Base-by-base conservation (phyloP, 2,888 invertebrate genomes). In the Tetranychus piercei region DNA sequence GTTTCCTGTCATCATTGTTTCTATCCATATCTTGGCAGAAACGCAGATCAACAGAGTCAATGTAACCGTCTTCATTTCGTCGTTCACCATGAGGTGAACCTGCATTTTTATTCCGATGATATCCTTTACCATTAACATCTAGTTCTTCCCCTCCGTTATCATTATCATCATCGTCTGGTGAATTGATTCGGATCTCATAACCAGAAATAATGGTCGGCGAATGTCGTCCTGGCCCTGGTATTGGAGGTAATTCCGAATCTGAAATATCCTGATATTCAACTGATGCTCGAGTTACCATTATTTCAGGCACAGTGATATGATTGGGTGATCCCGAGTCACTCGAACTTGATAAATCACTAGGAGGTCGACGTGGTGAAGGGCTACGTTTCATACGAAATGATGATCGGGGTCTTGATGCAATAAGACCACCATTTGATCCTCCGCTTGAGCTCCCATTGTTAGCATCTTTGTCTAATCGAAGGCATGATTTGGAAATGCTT, bases 271-370 rank as follows among this genome's bases (percentile, higher is more conserved):
- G 69, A 70, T 44, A 70, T 64, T 76, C 76, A 22, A 74, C 45
- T 1, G 73, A 44, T 44, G 45, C 76, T 11, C 67, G 23, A 9
- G 74, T 76, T 23, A 75, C 43, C 15, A 67, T 74, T n/a, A 76
- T 75, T 15, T 70, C 69, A n/a, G 76, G 76, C 9, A 74, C 43
- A n/a, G 55, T 43, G 23, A 67, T 65, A 22, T 34, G 74, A 67
- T 72, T 45, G 20, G 64, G 71, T n/a, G 75, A 72, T 67, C 64
- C 72, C 64, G 22, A 44, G 20, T 45, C 20, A 72, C 74, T 69
- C 22, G 73, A 64, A 23, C 44, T 75, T 18, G 44, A 44, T 9
- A 73, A n/a, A 44, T 44, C 73, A 20, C 34, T n/a, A 6, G 73
- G 64, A 20, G 73, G 55, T 34, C 73, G 20, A 6, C 23, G 22